Base-by-base conservation (phyloP, 2,797 vertebrate species). In the Sebastes goodei region DNA sequence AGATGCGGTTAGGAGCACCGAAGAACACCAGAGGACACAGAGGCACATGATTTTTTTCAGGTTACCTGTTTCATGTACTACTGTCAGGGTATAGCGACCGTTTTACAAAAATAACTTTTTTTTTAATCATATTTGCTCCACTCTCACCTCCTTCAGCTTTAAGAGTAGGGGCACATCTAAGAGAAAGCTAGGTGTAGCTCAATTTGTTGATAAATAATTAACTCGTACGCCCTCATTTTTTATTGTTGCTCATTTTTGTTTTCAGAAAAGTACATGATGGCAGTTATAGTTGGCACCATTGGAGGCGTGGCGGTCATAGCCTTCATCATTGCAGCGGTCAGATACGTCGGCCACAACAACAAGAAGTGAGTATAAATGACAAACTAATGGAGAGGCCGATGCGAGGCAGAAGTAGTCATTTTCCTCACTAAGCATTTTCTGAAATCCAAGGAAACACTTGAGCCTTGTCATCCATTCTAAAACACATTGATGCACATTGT, bases 251-350 rank as follows among this genome's bases (percentile, higher is more conserved):
- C 57, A 7, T 25, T 17, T 77, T 75, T 63, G 7, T 63, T 91
- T 94, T 71, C 81, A 97, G 96, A 96, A 88, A 97, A 97, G 88
- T 96, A 96, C 91, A 94, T 96, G 94, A 96, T 97, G 96, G 96
- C 96, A 2, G 96, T 97, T 32, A 96, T 97, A 71, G 95, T 98
- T 1, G 97, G 97, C 46, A 97, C 97, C 0, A 97, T 98, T 17
- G 97, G 97, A 61, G 97, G 97, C 4, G 97, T 98, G 81, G 97
- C 97, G 0, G 97, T 97, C 80, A 98, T 98, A 65, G 97, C 97
- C 55, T 97, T 98, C 90, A 97, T 98, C 81, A 97, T 98, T 4
- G 97, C 97, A 33, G 96, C 97, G 10, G 96, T 98, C 84, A 96
- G 97, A 95, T 98, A 98, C 57, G 95, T 98, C 29, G 97, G 97